Evolutionary conservation across 2,888 invertebrate genomes (phyloP).

Genomic region (Julus scanicus): DNA sequence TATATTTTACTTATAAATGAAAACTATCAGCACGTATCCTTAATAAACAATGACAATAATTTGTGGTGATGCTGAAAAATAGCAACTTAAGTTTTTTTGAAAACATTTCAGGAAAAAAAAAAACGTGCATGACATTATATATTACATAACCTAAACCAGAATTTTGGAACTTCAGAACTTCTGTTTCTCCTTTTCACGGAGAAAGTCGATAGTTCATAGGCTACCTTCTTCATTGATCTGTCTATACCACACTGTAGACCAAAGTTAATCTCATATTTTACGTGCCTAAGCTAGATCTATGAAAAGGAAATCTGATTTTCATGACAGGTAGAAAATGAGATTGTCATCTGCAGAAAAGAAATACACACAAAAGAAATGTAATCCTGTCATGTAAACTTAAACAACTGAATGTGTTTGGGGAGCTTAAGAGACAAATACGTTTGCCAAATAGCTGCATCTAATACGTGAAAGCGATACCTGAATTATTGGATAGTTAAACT

Average conservation of each 20-base stretch:
- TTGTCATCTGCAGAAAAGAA: conserved; percentile 30
- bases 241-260: background rate
- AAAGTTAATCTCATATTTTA: conserved; percentile 34
- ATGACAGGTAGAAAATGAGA: conserved; percentile 32
- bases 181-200: background rate
- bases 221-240: background rate
- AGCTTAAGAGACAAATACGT: background rate
- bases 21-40: too few relatives aligned
- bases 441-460: background rate
- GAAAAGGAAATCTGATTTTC: conserved; percentile 28
- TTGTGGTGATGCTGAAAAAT: too few relatives aligned
- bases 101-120: too few relatives aligned
- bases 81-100: too few relatives aligned
- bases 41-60: too few relatives aligned
- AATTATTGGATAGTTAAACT: background rate
- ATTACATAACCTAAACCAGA: too few relatives aligned
- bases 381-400: background rate
- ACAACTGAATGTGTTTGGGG: background rate
- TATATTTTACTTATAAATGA: too few relatives aligned
- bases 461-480: background rate
- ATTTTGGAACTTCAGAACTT: background rate
- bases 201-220: background rate
- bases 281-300: conserved; percentile 3
- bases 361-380: conserved; percentile 31
- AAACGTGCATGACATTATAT: too few relatives aligned